Evolutionary conservation across 2,113 vertebrate genomes (phyloP).

Genomic region (Oncorhynchus clarkii): DNA sequence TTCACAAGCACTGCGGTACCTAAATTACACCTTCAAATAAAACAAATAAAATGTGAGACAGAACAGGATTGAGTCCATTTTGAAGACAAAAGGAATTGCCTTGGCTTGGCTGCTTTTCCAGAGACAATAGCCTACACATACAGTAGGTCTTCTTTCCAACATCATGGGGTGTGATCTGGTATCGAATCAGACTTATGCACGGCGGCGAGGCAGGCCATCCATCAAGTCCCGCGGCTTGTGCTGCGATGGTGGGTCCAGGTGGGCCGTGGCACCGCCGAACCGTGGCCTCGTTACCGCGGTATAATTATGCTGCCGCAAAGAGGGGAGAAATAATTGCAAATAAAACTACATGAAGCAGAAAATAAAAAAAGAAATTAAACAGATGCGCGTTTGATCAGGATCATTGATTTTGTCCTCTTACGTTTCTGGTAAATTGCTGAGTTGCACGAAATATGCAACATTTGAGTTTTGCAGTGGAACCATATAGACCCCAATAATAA

Average conservation of each 20-base stretch:
- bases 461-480: too few relatives aligned
- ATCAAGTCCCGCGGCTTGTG: slow-evolving; percentile 31
- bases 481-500: not conserved
- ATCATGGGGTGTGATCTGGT: not conserved
- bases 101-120: not conserved
- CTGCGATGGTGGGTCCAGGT: slow-evolving; percentile 68
- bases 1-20: not conserved
- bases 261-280: slow-evolving; percentile 68
- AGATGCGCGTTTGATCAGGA: slow-evolving; percentile 79
- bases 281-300: slow-evolving; percentile 72
- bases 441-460: slow-evolving; percentile 34
- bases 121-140: not conserved
- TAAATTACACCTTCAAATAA: not conserved
- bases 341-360: slow-evolving; percentile 83
- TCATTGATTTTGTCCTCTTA: slow-evolving; percentile 75
- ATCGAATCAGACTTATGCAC: not conserved
- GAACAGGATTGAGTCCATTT: not conserved
- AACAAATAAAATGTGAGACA: not conserved
- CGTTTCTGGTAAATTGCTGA: slow-evolving; percentile 59
- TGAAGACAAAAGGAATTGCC: not conserved
- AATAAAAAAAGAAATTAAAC: slow-evolving; percentile 81
- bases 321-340: slow-evolving; percentile 76
- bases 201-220: slow-evolving; percentile 13
- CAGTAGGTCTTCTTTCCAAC: not conserved
- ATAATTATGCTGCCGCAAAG: slow-evolving; percentile 71